Conservation (phyloP, 2,797 vertebrate genomes). For the Heterohyrax brucei region DNA sequence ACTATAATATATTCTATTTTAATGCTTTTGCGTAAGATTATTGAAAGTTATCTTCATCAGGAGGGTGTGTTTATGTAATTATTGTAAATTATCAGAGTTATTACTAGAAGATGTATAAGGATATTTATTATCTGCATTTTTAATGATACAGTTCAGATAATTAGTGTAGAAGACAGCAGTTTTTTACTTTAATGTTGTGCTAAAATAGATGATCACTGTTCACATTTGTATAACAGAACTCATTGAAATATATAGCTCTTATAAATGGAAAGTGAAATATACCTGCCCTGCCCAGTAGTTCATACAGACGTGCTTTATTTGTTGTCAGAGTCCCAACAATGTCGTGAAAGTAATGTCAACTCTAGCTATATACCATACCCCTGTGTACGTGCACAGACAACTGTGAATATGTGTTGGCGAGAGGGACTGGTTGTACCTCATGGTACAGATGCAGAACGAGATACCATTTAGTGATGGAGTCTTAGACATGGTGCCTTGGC, state of each 20-base stretch:
- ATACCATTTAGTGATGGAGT: neutral
- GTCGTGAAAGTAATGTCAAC: neutral
- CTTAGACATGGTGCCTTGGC: neutral
- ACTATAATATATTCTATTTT: conserved; percentile 56
- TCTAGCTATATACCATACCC: neutral
- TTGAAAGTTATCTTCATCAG: conserved; percentile 69
- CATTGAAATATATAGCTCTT: conserved; percentile 61
- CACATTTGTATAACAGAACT: conserved; percentile 41
- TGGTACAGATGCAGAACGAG: neutral
- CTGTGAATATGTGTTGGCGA: neutral
- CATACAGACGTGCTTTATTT: neutral
- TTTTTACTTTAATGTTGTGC: conserved; percentile 72
- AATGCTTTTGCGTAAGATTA: conserved; percentile 50
- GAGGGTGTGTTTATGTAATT: conserved; percentile 67
- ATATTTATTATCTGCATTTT: conserved; percentile 74
- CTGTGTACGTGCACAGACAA: neutral
- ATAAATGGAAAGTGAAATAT: conserved; percentile 40
- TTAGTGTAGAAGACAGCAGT: conserved; percentile 62
- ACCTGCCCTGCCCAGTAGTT: conserved; percentile 33
- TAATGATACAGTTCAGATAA: conserved; percentile 72
- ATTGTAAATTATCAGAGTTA: conserved; percentile 71
- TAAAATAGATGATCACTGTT: conserved; percentile 43
- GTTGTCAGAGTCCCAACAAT: neutral
- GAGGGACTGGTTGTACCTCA: neutral
- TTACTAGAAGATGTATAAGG: conserved; percentile 52